Conservation (phyloP, 1,140 invertebrate genomes). For the Drosophila baimaii region DNA sequence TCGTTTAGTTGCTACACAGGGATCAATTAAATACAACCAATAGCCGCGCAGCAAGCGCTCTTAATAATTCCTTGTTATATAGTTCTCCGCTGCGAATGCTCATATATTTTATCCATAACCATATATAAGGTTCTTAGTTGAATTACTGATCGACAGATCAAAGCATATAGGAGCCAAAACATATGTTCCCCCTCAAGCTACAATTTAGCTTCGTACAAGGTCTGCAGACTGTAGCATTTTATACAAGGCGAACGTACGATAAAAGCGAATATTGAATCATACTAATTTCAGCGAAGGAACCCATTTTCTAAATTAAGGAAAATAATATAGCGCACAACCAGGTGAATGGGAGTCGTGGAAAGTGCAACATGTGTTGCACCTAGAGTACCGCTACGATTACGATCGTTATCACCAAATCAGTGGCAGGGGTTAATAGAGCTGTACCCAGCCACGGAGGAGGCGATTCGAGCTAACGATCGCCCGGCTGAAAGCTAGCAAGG, state of each 20-base stretch:
- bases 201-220: constrained; percentile 23
- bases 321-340: constrained; percentile 60
- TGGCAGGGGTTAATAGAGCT: constrained; percentile 75
- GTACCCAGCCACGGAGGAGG: constrained; percentile 34
- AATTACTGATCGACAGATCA: constrained; percentile 7
- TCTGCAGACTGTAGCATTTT: neutral
- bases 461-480: constrained; percentile 39
- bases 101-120: no score
- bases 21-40: constrained; percentile 9
- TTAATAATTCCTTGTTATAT: no score
- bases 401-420: constrained; percentile 83
- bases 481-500: constrained; percentile 2
- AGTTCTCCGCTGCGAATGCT: neutral
- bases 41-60: neutral
- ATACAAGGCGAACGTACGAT: constrained; percentile 62
- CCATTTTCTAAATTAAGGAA: constrained; percentile 77
- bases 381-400: constrained; percentile 71
- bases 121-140: no score
- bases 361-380: constrained; percentile 77
- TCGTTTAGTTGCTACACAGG: constrained; percentile 6
- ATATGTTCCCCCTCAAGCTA: constrained; percentile 50
- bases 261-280: constrained; percentile 57
- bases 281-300: constrained; percentile 62
- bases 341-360: constrained; percentile 1
- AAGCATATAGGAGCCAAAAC: constrained; percentile 53